phyloP scores from a whole-genome alignment of 2,888 invertebrate genomes.

The Zaprionus bogoriensis region DNA sequence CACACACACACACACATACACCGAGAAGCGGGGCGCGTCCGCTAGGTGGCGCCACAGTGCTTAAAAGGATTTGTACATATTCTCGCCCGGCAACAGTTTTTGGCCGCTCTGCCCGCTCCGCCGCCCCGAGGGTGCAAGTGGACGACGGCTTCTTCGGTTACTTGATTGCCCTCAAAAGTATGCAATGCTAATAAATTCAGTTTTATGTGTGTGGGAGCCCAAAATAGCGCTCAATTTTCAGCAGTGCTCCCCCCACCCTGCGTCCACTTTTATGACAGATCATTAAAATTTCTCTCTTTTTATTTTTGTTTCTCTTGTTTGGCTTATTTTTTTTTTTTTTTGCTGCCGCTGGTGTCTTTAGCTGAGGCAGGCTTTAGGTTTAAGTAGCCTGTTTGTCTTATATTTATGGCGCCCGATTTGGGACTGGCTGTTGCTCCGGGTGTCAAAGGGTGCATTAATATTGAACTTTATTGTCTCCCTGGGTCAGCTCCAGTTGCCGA shows the following conservation, averaged over 20 bases:
- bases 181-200: constrained; percentile 75
- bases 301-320: constrained; percentile 1
- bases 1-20: constrained; percentile 23
- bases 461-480: constrained; percentile 72
- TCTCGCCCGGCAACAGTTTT: constrained; percentile 38
- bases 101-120: too few species aligned
- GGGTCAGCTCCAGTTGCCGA: constrained; percentile 51
- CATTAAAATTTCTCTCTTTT: constrained; percentile 62
- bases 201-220: constrained; percentile 55
- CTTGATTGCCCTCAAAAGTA: constrained; percentile 74
- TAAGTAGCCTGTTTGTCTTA: constrained; percentile 74
- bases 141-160: constrained; percentile 47
- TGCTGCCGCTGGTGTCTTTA: neutral
- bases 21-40: constrained; percentile 36
- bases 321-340: constrained; percentile 2
- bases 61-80: constrained; percentile 67
- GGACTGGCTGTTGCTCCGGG: constrained; percentile 41
- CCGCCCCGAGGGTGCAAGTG: too few species aligned
- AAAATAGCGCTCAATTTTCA: constrained; percentile 41
- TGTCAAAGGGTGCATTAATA: constrained; percentile 77
- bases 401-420: constrained; percentile 64
- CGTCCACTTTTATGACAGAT: constrained; percentile 71
- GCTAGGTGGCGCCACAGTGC: constrained; percentile 66
- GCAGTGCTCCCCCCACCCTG: constrained; percentile 6
- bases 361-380: constrained; percentile 42